Evolutionary conservation across 2,888 invertebrate genomes (phyloP), one percentile per base, ranked within the genome.

Genomic region (Strigamia transsilvanica): DNA sequence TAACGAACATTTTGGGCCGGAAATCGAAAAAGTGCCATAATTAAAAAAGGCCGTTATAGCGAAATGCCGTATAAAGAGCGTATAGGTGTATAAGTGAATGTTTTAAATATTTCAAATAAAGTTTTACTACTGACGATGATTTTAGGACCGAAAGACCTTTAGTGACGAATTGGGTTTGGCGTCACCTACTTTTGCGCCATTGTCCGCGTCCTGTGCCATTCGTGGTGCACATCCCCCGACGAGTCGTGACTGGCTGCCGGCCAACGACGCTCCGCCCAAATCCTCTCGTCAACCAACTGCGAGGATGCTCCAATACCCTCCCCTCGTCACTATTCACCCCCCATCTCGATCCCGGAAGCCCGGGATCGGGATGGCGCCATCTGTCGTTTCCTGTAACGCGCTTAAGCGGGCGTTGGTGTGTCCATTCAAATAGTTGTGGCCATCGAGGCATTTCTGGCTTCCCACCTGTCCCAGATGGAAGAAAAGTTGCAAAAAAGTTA

Each of bases 251-350:
- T 46, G 46, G 46, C 46, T 46, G 46, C 13, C 15, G n/a, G 4
- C 46, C 46, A n/a, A 46, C 46, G 15, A 46, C 46, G 46, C 46
- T n/a, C 46, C 46, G 46, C 46, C 46, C 46, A 46, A 46, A 46
- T 46, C 15, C 46, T 1, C 46, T 46, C 10, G 46, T 46, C 46
- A 46, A 46, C 46, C 46, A 46, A 46, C 46, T 46, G 46, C 38
- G 15, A 46, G 15, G 46, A 46, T 46, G 15, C 46, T 46, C 46
- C n/a, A n/a, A n/a, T 46, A n/a, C 13, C 13, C 46, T n/a, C 46
- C 46, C 42, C n/a, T 15, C 13, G 15, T n/a, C 46, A 3, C 46
- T 5, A n/a, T 46, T 46, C 46, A n/a, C 15, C 46, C 46, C 46
- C 46, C 13, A 46, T 15, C 15, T n/a, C 2, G 4, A n/a, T n/a